A percentile compares a stretch with the other conserved stretches of the same genome.
These are phyloP conservation scores for Eciton burchellii DNA, from an alignment of 1,140 invertebrate genomes.

Conservation along the genomic window DNA sequence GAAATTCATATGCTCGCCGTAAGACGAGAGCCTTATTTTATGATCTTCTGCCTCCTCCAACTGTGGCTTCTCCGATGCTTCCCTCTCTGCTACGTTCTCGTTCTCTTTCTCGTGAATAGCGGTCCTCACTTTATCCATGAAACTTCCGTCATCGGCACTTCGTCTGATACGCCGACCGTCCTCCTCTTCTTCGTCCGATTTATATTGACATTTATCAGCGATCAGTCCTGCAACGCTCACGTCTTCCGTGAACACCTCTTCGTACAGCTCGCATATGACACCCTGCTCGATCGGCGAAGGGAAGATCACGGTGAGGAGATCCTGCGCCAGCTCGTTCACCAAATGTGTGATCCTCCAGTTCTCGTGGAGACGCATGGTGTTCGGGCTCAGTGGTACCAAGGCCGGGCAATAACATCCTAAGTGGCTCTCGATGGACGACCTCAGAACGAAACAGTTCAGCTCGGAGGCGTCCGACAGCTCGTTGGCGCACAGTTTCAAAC, in stretches of 20 bases:
- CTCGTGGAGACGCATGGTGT: constrained; percentile 11
- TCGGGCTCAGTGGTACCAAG: constrained; percentile 3
- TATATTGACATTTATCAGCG: neutral
- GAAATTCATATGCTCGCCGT: too few species aligned
- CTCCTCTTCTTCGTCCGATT: too few species aligned
- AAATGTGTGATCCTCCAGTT: constrained; percentile 9
- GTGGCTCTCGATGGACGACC: neutral
- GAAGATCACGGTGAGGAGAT: neutral
- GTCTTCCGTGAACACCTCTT: neutral
- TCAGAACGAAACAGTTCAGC: constrained; percentile 40
- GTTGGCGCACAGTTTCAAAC: constrained; percentile 47
- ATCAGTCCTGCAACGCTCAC: neutral
- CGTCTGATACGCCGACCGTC: too few species aligned
- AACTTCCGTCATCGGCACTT: too few species aligned
- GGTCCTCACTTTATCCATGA: too few species aligned
- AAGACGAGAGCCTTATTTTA: too few species aligned
- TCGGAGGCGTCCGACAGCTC: neutral
- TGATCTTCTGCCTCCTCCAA: too few species aligned
- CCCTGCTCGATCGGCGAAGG: neutral
- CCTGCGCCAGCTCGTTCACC: neutral
- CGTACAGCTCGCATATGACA: neutral
- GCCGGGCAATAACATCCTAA: constrained; percentile 39
- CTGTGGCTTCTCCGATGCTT: too few species aligned
- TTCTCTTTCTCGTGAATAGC: too few species aligned
- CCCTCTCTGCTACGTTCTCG: too few species aligned